Base-by-base conservation (phyloP, 2,888 invertebrate genomes). In the Zaprionus lineosus region DNA sequence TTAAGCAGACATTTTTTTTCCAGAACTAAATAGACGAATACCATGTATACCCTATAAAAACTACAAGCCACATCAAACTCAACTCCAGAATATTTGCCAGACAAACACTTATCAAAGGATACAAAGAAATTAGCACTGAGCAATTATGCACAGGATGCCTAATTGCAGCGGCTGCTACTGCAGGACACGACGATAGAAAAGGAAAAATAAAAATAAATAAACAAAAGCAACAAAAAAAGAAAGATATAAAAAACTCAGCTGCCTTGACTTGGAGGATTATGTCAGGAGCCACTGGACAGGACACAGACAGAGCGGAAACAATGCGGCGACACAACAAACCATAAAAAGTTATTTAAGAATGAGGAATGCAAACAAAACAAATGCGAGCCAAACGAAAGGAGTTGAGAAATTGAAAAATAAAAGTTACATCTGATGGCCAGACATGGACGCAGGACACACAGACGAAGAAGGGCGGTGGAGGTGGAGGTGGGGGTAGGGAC, bases 321-420 rank as follows among this genome's bases (percentile, higher is more conserved):
- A 64, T 64, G 37, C 37, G 33, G 31, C 40, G 64, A 40, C 62
- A 72, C 63, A 63, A 72, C 51, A 67, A 64, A 63, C 51, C 73
- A 47, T 36, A 39, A 43, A 39, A 37, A 64, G 37, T 47, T 44
- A 5, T 24, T 40, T 19, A 34, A 63, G 55, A 36, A 31, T 29
- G 43, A 29, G 12, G n/a, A 12, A 4, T 16, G 51, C 12, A 48
- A 24, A 34, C 46, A 33, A 37, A 39, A 26, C 19, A 37, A 28
- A n/a, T 9, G 8, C 7, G 31, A 1, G 12, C 29, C 2, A 9
- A n/a, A 18, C 29, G 9, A 36, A 47, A 59, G 46, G 74, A 76
- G 74, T 77, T 83, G 59, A 52, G 51, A 75, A 84, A 87, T 86
- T 87, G 83, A 85, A 86, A 87, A 87, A 87, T 85, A 87, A 87